Base-by-base conservation (phyloP, 1,140 invertebrate genomes). In the Penaeus japonicus region DNA sequence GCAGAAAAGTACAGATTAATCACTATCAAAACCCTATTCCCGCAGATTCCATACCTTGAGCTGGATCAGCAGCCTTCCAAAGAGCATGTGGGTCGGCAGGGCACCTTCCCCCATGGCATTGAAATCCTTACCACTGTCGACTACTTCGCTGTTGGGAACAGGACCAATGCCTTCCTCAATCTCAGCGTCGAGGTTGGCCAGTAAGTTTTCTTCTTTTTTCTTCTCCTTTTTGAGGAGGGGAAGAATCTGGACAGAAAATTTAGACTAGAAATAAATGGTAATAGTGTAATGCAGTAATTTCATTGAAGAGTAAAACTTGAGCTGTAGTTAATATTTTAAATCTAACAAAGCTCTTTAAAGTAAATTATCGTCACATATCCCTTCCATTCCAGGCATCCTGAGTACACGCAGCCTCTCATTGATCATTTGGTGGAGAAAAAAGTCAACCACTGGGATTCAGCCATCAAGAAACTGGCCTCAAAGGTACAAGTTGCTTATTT, bases 61-160 rank as follows among this genome's bases (percentile, higher is more conserved):
- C 98, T n/a, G 98, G 97, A 0, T 96, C 98, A 2, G 98, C 98
- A 32, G 97, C 98, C 3, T 99, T 99, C 93, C 98, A 99, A n/a
- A 94, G 99, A 99, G 93, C 98, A 99, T 93, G 98, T 99, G n/a
- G 99, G 99, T 0, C 94, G 99, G 62, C 96, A 99, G 92, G 98
- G 98, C 1, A 96, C 96, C 88, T 99, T 99, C 93, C 97, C 98
- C 5, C 96, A 99, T 93, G 99, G 99, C 53, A 99, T 99, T 91
- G 97, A 98, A 73, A 98, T 99, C 89, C 93, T 99, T 0, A 98
- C 97, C 0, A 95, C 95, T 0, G 97, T 97, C 27, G 99, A 99
- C 93, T 99, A 99, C 92, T 98, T 96, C 92, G 95, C 97, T 65
- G 97, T 99, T n/a, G 98, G 97, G 12, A 95, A 96, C 24, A 93